phyloP scores from a whole-genome alignment of 2,797 vertebrate genomes.

The Manis javanica region DNA sequence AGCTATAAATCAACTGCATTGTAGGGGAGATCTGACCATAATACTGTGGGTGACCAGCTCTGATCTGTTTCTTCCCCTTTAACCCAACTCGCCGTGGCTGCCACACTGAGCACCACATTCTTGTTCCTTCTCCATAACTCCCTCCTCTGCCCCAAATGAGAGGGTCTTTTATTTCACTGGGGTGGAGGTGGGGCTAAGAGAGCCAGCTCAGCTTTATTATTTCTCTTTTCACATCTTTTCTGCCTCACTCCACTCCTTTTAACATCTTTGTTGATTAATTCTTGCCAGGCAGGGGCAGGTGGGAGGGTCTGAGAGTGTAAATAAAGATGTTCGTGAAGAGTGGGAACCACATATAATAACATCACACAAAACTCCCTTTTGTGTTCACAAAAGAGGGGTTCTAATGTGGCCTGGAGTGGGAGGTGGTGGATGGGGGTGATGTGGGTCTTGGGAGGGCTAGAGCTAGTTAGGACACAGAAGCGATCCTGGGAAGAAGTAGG shows the following conservation, averaged over 20 bases:
- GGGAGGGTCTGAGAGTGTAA: background rate
- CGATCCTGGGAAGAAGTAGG: background rate
- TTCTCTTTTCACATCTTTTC: background rate
- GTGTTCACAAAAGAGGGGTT: background rate
- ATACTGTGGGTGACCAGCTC: background rate
- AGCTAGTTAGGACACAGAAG: background rate
- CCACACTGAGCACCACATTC: background rate
- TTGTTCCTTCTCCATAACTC: background rate
- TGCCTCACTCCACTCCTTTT: background rate
- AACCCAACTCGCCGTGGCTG: background rate
- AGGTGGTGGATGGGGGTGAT: accelerated
- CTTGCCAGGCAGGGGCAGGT: background rate
- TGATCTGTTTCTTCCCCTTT: background rate
- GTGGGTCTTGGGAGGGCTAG: background rate
- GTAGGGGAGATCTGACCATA: background rate
- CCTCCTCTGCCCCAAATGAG: background rate
- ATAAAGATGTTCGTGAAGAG: accelerated
- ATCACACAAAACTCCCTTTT: no score
- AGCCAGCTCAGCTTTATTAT: background rate
- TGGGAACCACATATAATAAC: accelerated
- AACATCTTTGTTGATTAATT: background rate
- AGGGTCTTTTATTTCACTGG: background rate
- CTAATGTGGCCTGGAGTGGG: accelerated
- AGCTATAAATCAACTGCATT: background rate
- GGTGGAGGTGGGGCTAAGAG: background rate